These are phyloP conservation scores for Thyatira batis DNA, from an alignment of 2,888 invertebrate genomes.

Conservation along the genomic window DNA sequence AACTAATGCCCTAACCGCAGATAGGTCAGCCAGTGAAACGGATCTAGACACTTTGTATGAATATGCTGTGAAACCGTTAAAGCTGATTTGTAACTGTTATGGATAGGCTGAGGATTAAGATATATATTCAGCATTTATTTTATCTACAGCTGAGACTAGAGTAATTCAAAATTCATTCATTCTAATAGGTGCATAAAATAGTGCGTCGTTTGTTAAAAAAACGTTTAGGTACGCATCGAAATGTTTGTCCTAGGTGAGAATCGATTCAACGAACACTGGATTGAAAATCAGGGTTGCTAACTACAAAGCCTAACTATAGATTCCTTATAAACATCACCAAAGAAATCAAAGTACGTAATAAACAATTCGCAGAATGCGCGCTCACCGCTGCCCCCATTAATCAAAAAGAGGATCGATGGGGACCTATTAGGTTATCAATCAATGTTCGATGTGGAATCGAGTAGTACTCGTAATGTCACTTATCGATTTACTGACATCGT, in stretches of 20 bases:
- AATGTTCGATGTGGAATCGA: conserved; percentile 37
- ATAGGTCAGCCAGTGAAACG: conserved; percentile 55
- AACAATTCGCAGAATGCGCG: conserved; percentile 19
- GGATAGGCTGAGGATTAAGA: neutral
- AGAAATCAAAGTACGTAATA: conserved; percentile 9
- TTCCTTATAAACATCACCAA: neutral
- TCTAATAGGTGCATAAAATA: too few relatives aligned
- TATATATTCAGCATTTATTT: too few relatives aligned
- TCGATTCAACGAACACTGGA: too few relatives aligned
- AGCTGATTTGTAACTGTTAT: neutral
- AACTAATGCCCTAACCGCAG: conserved; percentile 75
- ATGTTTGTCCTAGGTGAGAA: too few relatives aligned
- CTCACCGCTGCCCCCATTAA: conserved; percentile 30
- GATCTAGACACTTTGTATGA: conserved; percentile 31
- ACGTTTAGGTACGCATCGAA: too few relatives aligned
- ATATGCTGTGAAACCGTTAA: neutral
- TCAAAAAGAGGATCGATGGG: conserved; percentile 47
- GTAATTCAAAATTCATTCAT: too few relatives aligned
- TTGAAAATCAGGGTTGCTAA: too few relatives aligned
- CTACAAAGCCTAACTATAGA: neutral
- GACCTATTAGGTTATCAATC: conserved; percentile 53
- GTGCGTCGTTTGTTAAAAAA: too few relatives aligned
- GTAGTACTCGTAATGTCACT: conserved; percentile 52
- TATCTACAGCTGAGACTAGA: too few relatives aligned
- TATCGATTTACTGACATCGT: conserved; percentile 57